These are phyloP conservation scores for Muscidifurax raptorellus DNA, from an alignment of 1,140 invertebrate genomes.

Conservation along the genomic window DNA sequence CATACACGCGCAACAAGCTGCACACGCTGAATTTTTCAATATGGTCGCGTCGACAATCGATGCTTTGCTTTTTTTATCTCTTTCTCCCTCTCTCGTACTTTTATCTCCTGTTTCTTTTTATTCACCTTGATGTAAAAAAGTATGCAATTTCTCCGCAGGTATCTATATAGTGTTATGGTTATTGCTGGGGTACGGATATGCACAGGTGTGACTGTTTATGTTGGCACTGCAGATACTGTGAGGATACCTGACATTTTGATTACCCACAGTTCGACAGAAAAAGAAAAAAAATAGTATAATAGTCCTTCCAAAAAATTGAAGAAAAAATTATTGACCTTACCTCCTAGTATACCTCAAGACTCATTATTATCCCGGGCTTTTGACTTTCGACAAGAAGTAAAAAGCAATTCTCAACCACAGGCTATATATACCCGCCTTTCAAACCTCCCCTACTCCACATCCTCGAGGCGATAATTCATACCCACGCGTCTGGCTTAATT, in stretches of 20 bases:
- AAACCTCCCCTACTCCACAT: background rate
- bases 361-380: background rate
- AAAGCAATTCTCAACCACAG: background rate
- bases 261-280: too few relatives aligned
- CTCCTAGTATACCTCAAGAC: background rate
- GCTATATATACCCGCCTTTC: background rate
- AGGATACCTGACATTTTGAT: too few relatives aligned
- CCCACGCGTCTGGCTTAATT: constrained; percentile 63
- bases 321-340: too few relatives aligned
- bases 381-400: background rate
- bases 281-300: too few relatives aligned
- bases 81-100: background rate
- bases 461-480: constrained; percentile 64
- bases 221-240: too few relatives aligned
- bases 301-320: too few relatives aligned
- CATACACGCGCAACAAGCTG: background rate
- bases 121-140: background rate
- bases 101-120: background rate
- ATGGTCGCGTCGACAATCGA: constrained; percentile 29
- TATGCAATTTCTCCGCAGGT: too few relatives aligned
- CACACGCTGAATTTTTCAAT: constrained; percentile 40
- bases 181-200: too few relatives aligned
- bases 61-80: background rate
- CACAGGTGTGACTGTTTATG: too few relatives aligned
- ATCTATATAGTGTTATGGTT: too few relatives aligned